These are phyloP conservation scores for Steinernema scapterisci DNA, from an alignment of 2,888 invertebrate species.

Conservation along the genomic window DNA sequence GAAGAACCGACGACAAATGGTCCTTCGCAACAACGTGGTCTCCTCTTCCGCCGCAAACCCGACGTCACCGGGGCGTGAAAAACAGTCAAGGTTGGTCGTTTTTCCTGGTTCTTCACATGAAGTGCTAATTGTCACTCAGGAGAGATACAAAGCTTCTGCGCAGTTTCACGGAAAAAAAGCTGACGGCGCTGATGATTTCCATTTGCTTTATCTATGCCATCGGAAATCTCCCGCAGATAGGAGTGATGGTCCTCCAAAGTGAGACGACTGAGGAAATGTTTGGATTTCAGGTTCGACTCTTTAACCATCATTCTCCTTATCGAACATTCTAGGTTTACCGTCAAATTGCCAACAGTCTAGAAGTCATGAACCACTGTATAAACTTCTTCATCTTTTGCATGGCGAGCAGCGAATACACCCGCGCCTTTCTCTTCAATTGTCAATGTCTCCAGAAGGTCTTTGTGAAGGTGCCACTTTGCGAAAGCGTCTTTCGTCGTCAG, in stretches of 20 bases:
- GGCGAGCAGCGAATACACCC: conserved; percentile 60
- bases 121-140: conserved; percentile 36
- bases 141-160: conserved; percentile 46
- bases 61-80: conserved; percentile 13
- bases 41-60: neutral
- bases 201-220: conserved; percentile 65
- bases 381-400: conserved; percentile 68
- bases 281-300: conserved; percentile 55
- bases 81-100: conserved; percentile 30
- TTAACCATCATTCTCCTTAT: neutral
- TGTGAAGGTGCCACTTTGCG: neutral
- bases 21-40: conserved; percentile 39
- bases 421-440: conserved; percentile 52
- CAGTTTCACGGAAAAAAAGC: conserved; percentile 63
- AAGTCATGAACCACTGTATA: conserved; percentile 66
- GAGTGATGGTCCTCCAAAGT: conserved; percentile 64
- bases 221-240: conserved; percentile 64
- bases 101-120: neutral
- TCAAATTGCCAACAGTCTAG: conserved; percentile 61
- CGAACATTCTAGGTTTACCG: conserved; percentile 61
- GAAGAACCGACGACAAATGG: conserved; percentile 47
- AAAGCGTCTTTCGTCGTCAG: conserved; percentile 6
- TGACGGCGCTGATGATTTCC: conserved; percentile 62
- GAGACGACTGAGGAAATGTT: conserved; percentile 55
- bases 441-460: conserved; percentile 1